Evolutionary conservation across 2,113 vertebrate genomes (phyloP), one percentile per base, ranked within the genome.

Genomic region (Taxidea taxus): DNA sequence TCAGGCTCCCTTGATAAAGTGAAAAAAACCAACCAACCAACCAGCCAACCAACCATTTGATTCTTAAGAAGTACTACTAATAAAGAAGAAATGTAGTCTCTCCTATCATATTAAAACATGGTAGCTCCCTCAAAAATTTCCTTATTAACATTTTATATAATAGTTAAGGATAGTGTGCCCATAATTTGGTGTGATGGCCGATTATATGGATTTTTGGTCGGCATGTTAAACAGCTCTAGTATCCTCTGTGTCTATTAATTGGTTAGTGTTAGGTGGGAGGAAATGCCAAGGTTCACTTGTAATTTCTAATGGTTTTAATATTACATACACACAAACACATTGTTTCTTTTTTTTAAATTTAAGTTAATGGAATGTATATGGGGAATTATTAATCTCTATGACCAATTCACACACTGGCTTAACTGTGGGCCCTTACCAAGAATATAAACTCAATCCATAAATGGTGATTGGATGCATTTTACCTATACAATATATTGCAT

Each of bases 71-170:
- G 58, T 62, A 95, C 34, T 91, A 94, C 91, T 96, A 74, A 87
- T 31, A 78, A 68, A 93, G 13, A 87, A 42, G 31, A 47, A 97
- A 91, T 77, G 60, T n/a, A 90, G 6, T 44, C 37, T 95, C 68
- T 95, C 6, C 68, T 94, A 54, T 92, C 56, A 89, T 90, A 25
- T 91, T 92, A 95, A 80, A 97, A 77, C 34, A 97, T 6, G 98
- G 54, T 16, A 90, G 78, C 37, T 85, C 49, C 87, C 7, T 62
- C 49, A 89, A 89, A 82, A 80, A 66, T 60, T 87, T 74, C 23
- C 70, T 93, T 86, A 37, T 82, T 74, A 94, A 70, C 0, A n/a
- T 82, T 20, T 34, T 62, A 74, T 81, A 64, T 56, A 88, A 49
- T 13, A 81, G 4, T 58, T 81, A 92, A 72, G 15, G 51, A 42